These are phyloP conservation scores for Recurvirostra avosetta DNA, from an alignment of 2,113 vertebrate species.

Conservation along the genomic window DNA sequence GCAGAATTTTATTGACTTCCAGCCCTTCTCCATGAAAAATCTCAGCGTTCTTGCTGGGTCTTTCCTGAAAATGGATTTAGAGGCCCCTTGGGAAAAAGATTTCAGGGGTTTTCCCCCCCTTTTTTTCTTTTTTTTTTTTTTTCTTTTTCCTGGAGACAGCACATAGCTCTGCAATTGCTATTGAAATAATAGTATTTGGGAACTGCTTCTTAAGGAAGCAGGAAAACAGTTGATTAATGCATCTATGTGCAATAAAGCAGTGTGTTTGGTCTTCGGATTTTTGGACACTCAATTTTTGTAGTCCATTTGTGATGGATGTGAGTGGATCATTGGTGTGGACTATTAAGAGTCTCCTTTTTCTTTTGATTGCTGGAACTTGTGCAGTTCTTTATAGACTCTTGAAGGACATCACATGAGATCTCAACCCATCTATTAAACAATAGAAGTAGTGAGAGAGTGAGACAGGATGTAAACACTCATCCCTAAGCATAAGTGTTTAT, in stretches of 20 bases:
- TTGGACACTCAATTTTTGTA: background rate
- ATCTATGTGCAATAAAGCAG: background rate
- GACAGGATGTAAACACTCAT: constrained; percentile 7
- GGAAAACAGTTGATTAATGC: background rate
- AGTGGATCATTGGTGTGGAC: background rate
- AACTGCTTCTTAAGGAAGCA: background rate
- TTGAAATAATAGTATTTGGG: background rate
- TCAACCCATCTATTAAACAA: constrained; percentile 18
- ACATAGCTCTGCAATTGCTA: background rate
- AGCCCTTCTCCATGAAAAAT: background rate
- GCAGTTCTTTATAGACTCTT: background rate
- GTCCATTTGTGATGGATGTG: accelerated
- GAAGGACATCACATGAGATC: background rate
- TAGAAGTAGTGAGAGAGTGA: background rate
- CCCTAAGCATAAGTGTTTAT: background rate
- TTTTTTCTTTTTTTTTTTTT: background rate
- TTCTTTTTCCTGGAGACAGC: background rate
- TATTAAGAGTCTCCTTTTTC: background rate
- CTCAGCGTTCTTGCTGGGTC: background rate
- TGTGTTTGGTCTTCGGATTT: background rate
- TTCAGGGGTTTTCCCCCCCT: background rate
- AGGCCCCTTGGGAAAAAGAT: background rate
- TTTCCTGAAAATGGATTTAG: background rate
- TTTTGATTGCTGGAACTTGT: background rate
- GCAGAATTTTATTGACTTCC: background rate